A percentile compares a stretch with the other conserved stretches of the same genome.
Evolutionary conservation across 2,797 vertebrate genomes (phyloP).

Genomic region (Setipinna tenuifilis): DNA sequence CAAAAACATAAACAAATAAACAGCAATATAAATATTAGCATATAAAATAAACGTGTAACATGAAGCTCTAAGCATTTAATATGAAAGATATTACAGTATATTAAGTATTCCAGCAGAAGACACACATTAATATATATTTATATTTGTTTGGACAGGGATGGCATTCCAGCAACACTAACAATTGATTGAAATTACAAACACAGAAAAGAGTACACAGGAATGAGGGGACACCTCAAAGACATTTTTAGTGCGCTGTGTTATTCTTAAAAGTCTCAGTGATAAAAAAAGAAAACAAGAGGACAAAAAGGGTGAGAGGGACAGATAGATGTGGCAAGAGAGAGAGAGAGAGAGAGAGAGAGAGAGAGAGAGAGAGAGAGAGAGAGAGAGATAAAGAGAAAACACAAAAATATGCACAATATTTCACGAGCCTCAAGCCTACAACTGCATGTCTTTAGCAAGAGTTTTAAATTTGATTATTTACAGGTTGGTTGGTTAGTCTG

Average conservation of each 20-base stretch:
- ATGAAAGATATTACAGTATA: constrained; percentile 61
- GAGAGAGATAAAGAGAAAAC: constrained; percentile 44
- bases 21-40: constrained; percentile 91
- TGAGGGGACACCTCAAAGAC: constrained; percentile 48
- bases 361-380: background rate
- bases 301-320: background rate
- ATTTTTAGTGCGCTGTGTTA: constrained; percentile 45
- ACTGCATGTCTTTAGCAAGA: constrained; percentile 46
- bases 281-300: constrained; percentile 51
- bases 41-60: constrained; percentile 87
- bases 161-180: constrained; percentile 63
- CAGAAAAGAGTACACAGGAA: constrained; percentile 61
- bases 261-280: constrained; percentile 48
- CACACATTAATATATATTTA: constrained; percentile 58
- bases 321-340: background rate
- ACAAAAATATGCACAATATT: constrained; percentile 61
- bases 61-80: constrained; percentile 73
- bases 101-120: constrained; percentile 61
- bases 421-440: constrained; percentile 55
- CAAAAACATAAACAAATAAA: constrained; percentile 69
- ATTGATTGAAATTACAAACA: constrained; percentile 65
- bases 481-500: constrained; percentile 58
- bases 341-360: background rate
- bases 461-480: constrained; percentile 55
- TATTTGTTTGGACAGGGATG: constrained; percentile 55